phyloP scores from a whole-genome alignment of 1,140 invertebrate species.

The Aphelenchoides fujianensis region DNA sequence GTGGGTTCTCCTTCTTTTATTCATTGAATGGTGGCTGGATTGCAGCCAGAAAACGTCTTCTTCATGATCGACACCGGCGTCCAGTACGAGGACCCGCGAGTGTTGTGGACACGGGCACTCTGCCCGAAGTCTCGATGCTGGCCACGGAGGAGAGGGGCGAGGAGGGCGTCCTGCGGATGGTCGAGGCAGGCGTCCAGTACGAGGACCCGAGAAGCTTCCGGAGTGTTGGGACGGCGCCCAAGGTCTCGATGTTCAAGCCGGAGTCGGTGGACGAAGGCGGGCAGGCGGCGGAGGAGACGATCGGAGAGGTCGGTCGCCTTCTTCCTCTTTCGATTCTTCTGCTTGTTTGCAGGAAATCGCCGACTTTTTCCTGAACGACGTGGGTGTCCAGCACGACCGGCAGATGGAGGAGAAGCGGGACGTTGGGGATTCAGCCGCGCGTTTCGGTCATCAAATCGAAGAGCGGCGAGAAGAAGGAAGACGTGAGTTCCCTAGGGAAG shows the following conservation, averaged over 20 bases:
- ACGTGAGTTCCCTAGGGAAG: background rate
- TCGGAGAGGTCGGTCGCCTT: too few species aligned
- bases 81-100: slow-evolving; percentile 2
- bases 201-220: slow-evolving; percentile 11
- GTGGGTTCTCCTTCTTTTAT: too few species aligned
- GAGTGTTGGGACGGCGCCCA: background rate
- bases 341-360: slow-evolving; percentile 1
- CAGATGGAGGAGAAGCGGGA: background rate
- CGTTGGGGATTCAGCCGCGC: background rate
- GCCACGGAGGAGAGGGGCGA: background rate
- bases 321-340: too few species aligned
- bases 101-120: background rate
- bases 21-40: background rate
- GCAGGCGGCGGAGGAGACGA: background rate
- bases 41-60: background rate
- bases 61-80: slow-evolving; percentile 11
- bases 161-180: background rate
- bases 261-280: background rate
- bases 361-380: background rate
- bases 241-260: slow-evolving; percentile 20
- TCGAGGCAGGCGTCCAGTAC: slow-evolving; percentile 10
- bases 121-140: background rate
- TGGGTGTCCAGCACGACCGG: slow-evolving; percentile 2
- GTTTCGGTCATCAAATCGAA: slow-evolving; percentile 8
- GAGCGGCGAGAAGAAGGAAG: background rate